Conservation (phyloP, 1,140 invertebrate genomes). For the Aculops lycopersici region DNA sequence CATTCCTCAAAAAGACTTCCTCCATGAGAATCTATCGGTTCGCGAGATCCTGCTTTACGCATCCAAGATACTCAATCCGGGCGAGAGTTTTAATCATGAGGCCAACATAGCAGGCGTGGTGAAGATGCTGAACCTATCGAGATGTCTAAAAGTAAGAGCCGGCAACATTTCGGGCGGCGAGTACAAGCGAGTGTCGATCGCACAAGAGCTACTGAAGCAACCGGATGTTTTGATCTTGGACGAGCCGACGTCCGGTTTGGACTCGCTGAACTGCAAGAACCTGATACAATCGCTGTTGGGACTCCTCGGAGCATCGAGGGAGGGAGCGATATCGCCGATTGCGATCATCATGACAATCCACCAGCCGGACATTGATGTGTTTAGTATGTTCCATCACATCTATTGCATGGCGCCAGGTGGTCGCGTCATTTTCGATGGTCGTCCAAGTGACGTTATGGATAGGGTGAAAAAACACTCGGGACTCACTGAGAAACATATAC, state of each 20-base stretch:
- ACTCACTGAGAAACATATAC: no score
- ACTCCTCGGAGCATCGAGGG: neutral
- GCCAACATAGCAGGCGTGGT: neutral
- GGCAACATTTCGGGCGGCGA: neutral
- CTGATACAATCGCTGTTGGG: neutral
- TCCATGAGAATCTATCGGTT: slow-evolving; percentile 5
- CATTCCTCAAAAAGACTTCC: slow-evolving; percentile 7
- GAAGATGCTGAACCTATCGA: neutral
- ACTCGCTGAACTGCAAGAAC: neutral
- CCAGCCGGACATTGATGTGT: neutral
- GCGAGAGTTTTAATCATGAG: slow-evolving; percentile 5
- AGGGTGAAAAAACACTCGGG: no score
- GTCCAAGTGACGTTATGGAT: neutral
- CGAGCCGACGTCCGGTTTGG: slow-evolving; percentile 28
- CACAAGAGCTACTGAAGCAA: slow-evolving; percentile 75
- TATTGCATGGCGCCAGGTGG: neutral
- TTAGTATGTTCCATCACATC: neutral
- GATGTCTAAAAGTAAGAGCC: neutral
- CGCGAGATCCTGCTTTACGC: slow-evolving; percentile 7
- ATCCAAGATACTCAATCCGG: slow-evolving; percentile 5
- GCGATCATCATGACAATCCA: neutral
- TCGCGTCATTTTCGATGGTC: neutral
- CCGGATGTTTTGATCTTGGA: slow-evolving; percentile 90
- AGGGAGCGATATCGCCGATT: neutral
- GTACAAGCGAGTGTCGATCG: slow-evolving; percentile 43